phyloP scores from a whole-genome alignment of 2,113 vertebrate genomes.

The Gila orcuttii region DNA sequence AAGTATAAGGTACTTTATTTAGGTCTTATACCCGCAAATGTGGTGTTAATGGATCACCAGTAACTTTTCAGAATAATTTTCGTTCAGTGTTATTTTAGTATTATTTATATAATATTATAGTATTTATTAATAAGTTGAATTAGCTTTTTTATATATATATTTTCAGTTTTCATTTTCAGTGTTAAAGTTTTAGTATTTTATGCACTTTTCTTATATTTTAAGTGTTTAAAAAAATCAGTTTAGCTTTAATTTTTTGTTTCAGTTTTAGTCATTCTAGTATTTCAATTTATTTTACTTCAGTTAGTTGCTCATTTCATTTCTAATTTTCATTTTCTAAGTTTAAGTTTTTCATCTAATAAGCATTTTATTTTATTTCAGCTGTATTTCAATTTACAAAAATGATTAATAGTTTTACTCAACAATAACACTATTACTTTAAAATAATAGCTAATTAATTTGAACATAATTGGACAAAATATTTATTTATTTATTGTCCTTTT shows the following conservation, averaged over 20 bases:
- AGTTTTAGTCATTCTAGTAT: not conserved
- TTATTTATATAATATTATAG: not conserved
- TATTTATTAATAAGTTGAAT: not conserved
- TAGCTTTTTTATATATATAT: not conserved
- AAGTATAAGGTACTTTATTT: no score
- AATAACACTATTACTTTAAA: not conserved
- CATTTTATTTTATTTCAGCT: not conserved
- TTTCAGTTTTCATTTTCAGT: not conserved
- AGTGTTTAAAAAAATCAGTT: not conserved
- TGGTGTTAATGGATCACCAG: no score
- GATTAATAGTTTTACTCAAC: not conserved
- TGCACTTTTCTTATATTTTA: not conserved
- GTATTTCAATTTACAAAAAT: not conserved
- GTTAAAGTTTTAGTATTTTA: not conserved
- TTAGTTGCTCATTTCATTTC: not conserved
- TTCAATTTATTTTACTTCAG: not conserved
- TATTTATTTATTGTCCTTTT: no score
- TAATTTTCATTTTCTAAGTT: not conserved
- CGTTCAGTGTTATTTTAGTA: no score
- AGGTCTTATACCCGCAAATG: no score
- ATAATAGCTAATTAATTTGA: not conserved
- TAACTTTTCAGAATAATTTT: no score
- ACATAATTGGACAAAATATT: not conserved
- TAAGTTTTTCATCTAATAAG: not conserved
- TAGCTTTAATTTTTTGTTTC: not conserved